Base-by-base conservation (phyloP, 2,888 invertebrate species). In the Leucozona laternaria region DNA sequence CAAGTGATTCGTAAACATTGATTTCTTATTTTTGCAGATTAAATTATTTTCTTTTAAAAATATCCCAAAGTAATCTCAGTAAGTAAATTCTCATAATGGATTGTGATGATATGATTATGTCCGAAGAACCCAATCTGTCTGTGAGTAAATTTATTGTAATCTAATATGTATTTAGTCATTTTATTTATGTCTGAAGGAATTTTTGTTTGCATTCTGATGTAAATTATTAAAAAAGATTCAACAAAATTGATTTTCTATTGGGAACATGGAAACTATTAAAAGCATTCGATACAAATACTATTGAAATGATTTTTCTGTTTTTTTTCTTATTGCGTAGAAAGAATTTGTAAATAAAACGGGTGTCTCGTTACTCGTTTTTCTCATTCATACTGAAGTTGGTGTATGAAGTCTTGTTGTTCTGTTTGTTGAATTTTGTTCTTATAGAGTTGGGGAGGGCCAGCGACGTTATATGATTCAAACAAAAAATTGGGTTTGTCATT, bases 91-190 rank as follows among this genome's bases (percentile, higher is more conserved):
- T 20, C 6, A 82, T 73, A 68, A 92, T 92, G 92, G 92, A 92
- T 88, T 91, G 91, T 75, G 91, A 92, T 58, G 91, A 91, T 81
- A 91, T 92, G 91, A 90, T 91, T 60, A 91, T 92, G 57, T 88
- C 91, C 0, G 92, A 92, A 25, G 92, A 92, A 73, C 90, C 91
- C 64, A 91, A 91, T 88, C 79, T 90, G 48, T 90, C 90, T 55
- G 92, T 91, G 88, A 89, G 91, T 90, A 72, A 15, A 13, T n/a
- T 53, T 53, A 34, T 6, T 17, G 20, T 20, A 5, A 13, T 13
- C 1, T 3, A 1, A 13, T 34, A 2, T 34, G 13, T 34, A 1
- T 6, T 17, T 7, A 11, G 3, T 13, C 15, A 20, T 20, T 53
- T 34, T 11, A 11, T 48, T 55, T 4, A 25, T 11, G n/a, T 48